A percentile compares a stretch with the other conserved stretches of the same genome.
Conservation (phyloP, 2,113 vertebrate species). For the Tamias sibiricus region DNA sequence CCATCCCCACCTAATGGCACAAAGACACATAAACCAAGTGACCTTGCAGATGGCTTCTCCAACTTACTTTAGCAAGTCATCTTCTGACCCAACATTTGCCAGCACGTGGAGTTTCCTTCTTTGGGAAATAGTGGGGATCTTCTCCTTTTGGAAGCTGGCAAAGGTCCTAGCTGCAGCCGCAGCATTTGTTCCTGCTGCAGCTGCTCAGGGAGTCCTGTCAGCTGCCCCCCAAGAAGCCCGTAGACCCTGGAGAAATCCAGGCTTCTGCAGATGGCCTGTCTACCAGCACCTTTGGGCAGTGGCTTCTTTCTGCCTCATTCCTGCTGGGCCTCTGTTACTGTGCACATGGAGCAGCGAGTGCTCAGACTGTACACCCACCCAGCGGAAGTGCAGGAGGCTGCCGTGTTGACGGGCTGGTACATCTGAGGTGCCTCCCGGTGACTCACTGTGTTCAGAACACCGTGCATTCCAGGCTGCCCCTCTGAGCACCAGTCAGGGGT, state of each 20-base stretch:
- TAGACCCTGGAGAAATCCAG: constrained; percentile 60
- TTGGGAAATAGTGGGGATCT: background rate
- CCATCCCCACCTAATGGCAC: background rate
- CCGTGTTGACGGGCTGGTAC: constrained; percentile 13
- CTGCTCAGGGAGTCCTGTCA: constrained; percentile 59
- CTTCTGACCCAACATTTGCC: constrained; percentile 6
- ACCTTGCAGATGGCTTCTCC: constrained; percentile 60
- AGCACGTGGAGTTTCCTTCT: background rate
- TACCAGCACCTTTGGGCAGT: constrained; percentile 71
- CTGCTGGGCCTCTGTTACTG: constrained; percentile 8
- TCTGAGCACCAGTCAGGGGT: background rate
- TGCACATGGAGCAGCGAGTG: background rate
- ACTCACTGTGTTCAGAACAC: constrained; percentile 61
- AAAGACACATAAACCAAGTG: constrained; percentile 45
- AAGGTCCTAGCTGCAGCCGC: background rate
- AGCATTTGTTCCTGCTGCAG: constrained; percentile 56
- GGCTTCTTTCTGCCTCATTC: background rate
- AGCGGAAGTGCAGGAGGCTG: constrained; percentile 32
- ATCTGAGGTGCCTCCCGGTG: constrained; percentile 50
- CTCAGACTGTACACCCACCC: background rate
- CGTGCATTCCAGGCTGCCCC: constrained; percentile 37
- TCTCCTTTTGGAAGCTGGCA: constrained; percentile 47
- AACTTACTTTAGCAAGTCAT: background rate
- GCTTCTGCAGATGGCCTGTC: constrained; percentile 67
- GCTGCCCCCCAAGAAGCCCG: constrained; percentile 44